Evolutionary conservation across 2,888 invertebrate species (phyloP).

Genomic region (Nomada ferruginata): DNA sequence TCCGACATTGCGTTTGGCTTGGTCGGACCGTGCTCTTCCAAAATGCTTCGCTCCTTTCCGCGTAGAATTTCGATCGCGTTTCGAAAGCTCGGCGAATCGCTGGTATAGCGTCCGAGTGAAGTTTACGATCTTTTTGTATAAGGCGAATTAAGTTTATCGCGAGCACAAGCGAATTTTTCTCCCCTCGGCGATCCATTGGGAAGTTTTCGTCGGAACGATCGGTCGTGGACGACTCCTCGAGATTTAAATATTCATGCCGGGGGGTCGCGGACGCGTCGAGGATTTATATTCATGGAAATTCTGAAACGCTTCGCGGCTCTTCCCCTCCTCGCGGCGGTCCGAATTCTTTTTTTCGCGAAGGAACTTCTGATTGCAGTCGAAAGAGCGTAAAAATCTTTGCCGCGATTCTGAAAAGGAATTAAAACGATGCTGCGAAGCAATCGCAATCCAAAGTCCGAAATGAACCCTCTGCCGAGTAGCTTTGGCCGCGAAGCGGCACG

Average conservation of each 20-base stretch:
- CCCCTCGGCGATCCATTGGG: neutral
- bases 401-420: neutral
- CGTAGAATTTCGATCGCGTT: neutral
- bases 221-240: constrained; percentile 13
- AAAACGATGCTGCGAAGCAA: no score
- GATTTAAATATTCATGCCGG: constrained; percentile 64
- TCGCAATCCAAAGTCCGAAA: no score
- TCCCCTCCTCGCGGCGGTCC: neutral
- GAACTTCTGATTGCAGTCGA: neutral
- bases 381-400: neutral
- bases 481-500: neutral
- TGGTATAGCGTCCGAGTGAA: no score
- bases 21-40: no score
- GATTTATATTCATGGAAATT: constrained; percentile 71
- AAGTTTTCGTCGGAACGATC: constrained; percentile 48
- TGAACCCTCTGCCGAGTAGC: no score
- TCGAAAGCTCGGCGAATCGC: neutral
- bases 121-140: no score
- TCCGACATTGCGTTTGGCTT: neutral
- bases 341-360: neutral
- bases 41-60: no score
- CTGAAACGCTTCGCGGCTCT: constrained; percentile 57
- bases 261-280: constrained; percentile 34
- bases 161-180: neutral
- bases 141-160: no score